Conservation (phyloP, 2,888 invertebrate genomes). For the Dromius quadrimaculatus region DNA sequence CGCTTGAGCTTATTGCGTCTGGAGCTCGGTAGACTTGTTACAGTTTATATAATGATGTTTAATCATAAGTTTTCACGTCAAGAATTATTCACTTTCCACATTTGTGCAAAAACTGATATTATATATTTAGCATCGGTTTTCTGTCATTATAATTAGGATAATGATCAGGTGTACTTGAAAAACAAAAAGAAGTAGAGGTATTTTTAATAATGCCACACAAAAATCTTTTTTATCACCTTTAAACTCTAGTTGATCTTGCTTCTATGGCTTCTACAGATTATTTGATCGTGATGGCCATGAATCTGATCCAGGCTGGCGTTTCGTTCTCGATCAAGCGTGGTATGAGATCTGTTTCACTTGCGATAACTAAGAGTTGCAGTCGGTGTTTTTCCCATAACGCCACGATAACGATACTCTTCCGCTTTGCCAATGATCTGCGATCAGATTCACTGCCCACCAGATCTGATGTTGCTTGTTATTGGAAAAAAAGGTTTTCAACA, state of each 20-base stretch:
- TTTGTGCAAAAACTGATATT: background rate
- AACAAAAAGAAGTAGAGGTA: background rate
- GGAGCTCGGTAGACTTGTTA: slow-evolving; percentile 28
- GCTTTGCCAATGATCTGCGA: no score
- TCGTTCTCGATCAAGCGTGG: slow-evolving; percentile 9
- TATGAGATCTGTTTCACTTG: slow-evolving; percentile 14
- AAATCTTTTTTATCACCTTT: no score
- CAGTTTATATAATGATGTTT: slow-evolving; percentile 38
- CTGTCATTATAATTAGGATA: no score
- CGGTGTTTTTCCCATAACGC: slow-evolving; percentile 37
- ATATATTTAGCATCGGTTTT: no score
- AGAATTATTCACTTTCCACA: slow-evolving; percentile 22
- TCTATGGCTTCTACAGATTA: background rate
- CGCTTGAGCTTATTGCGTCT: slow-evolving; percentile 10
- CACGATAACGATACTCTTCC: slow-evolving; percentile 23
- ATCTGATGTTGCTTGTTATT: no score
- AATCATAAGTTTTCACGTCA: slow-evolving; percentile 11
- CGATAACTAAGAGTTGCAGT: slow-evolving; percentile 8
- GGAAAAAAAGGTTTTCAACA: no score
- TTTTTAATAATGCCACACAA: background rate
- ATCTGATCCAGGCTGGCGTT: slow-evolving; percentile 26
- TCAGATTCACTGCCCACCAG: background rate
- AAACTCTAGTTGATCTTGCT: background rate
- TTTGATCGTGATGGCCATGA: slow-evolving; percentile 20
- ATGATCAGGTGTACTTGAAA: background rate